Conservation (phyloP, 2,888 invertebrate species). For the Escarpia spicata region DNA sequence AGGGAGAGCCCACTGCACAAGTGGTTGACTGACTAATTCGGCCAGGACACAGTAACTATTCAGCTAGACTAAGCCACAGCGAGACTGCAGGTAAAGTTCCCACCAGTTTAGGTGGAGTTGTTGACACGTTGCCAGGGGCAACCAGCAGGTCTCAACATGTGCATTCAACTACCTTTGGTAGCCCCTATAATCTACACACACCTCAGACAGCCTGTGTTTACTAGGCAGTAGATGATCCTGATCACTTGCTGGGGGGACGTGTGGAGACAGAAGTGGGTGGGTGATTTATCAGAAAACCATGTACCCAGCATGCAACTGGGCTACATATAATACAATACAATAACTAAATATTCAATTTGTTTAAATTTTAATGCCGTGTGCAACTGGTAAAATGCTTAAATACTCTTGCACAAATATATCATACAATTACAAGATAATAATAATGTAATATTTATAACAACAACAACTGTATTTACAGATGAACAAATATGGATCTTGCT, state of each 20-base stretch:
- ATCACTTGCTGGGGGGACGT: background rate
- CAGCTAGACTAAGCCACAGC: background rate
- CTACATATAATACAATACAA: no score
- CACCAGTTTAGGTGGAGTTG: background rate
- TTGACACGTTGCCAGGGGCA: background rate
- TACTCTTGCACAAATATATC: no score
- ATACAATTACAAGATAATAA: no score
- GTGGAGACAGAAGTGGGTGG: background rate
- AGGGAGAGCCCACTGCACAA: no score
- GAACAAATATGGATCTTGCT: no score
- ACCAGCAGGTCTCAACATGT: conserved; percentile 2
- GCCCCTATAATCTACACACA: background rate
- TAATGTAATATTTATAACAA: no score
- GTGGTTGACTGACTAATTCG: background rate
- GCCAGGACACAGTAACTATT: background rate
- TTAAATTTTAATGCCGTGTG: no score
- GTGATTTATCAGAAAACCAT: background rate
- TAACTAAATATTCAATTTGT: no score
- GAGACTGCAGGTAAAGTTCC: background rate
- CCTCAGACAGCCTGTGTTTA: background rate
- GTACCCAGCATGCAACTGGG: no score
- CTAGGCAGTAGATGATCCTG: background rate
- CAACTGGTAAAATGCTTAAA: no score
- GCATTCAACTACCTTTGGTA: background rate
- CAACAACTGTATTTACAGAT: no score